phyloP scores from a whole-genome alignment of 2,888 invertebrate species.

The Syrphus vitripennis region DNA sequence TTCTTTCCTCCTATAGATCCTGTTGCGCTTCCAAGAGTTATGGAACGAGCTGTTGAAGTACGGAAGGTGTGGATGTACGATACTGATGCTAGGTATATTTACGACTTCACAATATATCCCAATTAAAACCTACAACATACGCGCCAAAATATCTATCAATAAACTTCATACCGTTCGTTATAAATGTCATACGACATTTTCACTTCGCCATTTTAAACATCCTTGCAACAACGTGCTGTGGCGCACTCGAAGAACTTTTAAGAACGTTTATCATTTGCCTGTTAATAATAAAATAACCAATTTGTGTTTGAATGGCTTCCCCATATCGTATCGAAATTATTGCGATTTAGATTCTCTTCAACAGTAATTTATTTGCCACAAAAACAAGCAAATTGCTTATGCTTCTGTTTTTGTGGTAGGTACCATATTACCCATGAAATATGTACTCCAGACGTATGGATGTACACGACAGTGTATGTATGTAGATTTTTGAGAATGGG shows the following conservation, averaged over 20 bases:
- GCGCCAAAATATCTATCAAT: conserved; percentile 43
- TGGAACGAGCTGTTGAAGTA: neutral
- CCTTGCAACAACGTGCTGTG: neutral
- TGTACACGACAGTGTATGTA: neutral
- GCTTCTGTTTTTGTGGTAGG: neutral
- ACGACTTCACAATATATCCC: conserved; percentile 38
- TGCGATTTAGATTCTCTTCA: conserved; percentile 9
- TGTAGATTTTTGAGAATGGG: neutral
- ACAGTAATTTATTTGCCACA: conserved; percentile 45
- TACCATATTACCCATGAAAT: neutral
- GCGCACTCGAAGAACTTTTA: conserved; percentile 41
- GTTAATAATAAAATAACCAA: conserved; percentile 50
- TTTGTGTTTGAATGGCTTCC: conserved; percentile 3
- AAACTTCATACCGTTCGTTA: neutral
- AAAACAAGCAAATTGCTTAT: neutral
- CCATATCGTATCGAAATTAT: conserved; percentile 1
- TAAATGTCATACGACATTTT: neutral
- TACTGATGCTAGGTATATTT: conserved; percentile 14
- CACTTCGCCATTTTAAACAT: neutral
- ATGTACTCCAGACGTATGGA: conserved; percentile 10
- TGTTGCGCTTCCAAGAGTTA: neutral
- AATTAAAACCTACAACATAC: conserved; percentile 48
- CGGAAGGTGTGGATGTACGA: neutral
- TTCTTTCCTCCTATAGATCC: conserved; percentile 29
- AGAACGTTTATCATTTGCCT: conserved; percentile 56